Evolutionary conservation across 2,113 vertebrate genomes (phyloP), one percentile per base, ranked within the genome.

Genomic region (Alethe castanea): DNA sequence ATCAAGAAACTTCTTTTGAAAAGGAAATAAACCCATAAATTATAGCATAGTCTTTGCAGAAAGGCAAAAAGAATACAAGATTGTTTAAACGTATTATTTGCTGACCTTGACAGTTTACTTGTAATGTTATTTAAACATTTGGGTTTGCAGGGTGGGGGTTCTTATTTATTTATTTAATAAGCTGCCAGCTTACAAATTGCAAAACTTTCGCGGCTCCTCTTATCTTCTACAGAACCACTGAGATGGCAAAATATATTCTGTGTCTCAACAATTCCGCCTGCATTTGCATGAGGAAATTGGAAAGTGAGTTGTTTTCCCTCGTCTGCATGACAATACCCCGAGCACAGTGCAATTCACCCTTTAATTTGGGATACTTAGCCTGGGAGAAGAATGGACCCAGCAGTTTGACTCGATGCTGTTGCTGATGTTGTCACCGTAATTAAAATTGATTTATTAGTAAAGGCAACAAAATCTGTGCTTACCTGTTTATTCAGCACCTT

Each of bases 211-310:
- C 95, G 61, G 94, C 77, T 92, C 92, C 92, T 95, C 97, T 98
- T 98, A 98, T 98, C 98, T 98, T 90, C 92, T 40, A 74, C 92
- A 95, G 97, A 98, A 97, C 95, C 98, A 98, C 97, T 97, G 98
- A 97, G 97, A 98, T 98, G 97, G 97, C 97, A 98, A 98, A 98
- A 98, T 82, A 97, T 94, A 97, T 98, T 97, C 97, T 97, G 93
- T 78, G 76, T 97, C 97, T 97, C 96, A 92, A 98, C 97, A 98
- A 97, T 97, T 89, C 97, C 12, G 35, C 88, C 96, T 91, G 16
- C 96, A 98, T 98, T 98, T 98, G 97, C 98, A 98, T 97, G 98
- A 97, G 97, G 96, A 98, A 98, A 98, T 98, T 97, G 97, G 97
- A 98, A 97, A 97, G 97, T 84, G 38, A 97, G 96, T 97, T 98